A percentile compares a stretch with the other conserved stretches of the same genome.
phyloP scores from a whole-genome alignment of 2,888 invertebrate genomes.

The Desoria tigrina region DNA sequence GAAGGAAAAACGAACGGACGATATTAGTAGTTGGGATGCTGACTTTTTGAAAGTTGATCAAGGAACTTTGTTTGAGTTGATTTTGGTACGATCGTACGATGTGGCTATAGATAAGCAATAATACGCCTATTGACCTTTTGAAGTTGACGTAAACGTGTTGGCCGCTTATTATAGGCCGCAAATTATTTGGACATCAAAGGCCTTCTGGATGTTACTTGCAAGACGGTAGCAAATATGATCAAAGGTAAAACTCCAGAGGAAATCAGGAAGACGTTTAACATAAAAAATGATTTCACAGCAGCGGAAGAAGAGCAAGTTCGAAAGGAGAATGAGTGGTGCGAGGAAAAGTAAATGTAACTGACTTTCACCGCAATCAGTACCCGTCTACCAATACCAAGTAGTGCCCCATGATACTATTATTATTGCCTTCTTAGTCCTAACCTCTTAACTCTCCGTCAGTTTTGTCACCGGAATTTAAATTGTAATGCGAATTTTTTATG shows the following conservation, averaged over 20 bases:
- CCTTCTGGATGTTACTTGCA: slow-evolving; percentile 93
- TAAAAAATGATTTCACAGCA: slow-evolving; percentile 93
- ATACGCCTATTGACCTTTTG: neutral
- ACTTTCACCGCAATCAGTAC: too few relatives aligned
- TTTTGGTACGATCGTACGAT: slow-evolving; percentile 72
- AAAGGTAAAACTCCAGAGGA: slow-evolving; percentile 96
- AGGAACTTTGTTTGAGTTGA: slow-evolving; percentile 92
- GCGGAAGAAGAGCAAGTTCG: slow-evolving; percentile 96
- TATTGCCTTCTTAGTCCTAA: too few relatives aligned
- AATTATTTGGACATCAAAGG: slow-evolving; percentile 96
- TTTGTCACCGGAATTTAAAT: too few relatives aligned
- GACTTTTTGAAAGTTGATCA: slow-evolving; percentile 98
- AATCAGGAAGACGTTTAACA: slow-evolving; percentile 94
- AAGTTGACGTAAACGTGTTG: neutral
- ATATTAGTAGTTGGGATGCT: slow-evolving; percentile 98
- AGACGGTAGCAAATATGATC: slow-evolving; percentile 97
- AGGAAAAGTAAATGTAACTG: slow-evolving; percentile 82
- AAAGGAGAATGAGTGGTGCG: slow-evolving; percentile 93
- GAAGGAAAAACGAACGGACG: slow-evolving; percentile 97
- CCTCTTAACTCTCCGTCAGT: too few relatives aligned
- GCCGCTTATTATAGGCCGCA: slow-evolving; percentile 66
- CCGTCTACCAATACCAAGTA: too few relatives aligned
- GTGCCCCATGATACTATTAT: too few relatives aligned
- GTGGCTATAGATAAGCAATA: slow-evolving; percentile 6
- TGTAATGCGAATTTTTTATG: too few relatives aligned